Evolutionary conservation across 2,797 vertebrate genomes (phyloP).

Genomic region (Lutjanus campechanus): DNA sequence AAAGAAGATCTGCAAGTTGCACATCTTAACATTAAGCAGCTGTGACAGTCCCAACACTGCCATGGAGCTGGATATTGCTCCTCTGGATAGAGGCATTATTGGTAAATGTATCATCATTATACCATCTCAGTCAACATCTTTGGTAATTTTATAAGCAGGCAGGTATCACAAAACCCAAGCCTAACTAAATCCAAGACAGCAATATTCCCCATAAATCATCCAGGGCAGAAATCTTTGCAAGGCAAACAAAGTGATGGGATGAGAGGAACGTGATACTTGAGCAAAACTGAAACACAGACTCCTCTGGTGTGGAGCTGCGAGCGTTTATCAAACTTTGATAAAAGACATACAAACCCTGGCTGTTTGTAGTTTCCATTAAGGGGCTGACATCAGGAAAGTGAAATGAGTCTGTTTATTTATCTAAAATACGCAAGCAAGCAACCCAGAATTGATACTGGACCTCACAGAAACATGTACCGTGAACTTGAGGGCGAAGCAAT

Average conservation of each 20-base stretch:
- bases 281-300: slow-evolving; percentile 76
- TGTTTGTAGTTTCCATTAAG: slow-evolving; percentile 88
- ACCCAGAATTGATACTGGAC: slow-evolving; percentile 13
- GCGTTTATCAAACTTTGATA: slow-evolving; percentile 92
- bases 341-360: slow-evolving; percentile 87
- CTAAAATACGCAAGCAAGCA: slow-evolving; percentile 30
- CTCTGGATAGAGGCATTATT: slow-evolving; percentile 63
- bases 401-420: slow-evolving; percentile 44
- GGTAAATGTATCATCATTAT: slow-evolving; percentile 74
- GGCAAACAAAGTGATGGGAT: slow-evolving; percentile 69
- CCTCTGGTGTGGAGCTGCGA: slow-evolving; percentile 81
- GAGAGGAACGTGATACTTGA: slow-evolving; percentile 62
- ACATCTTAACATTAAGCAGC: slow-evolving; percentile 42
- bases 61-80: slow-evolving; percentile 48
- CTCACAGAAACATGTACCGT: slow-evolving; percentile 27
- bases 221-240: slow-evolving; percentile 52
- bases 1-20: slow-evolving; percentile 27
- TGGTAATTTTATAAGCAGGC: slow-evolving; percentile 64
- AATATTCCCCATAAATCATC: slow-evolving; percentile 76
- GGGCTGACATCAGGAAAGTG: slow-evolving; percentile 63
- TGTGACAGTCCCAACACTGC: slow-evolving; percentile 17
- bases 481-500: slow-evolving; percentile 28
- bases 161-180: slow-evolving; percentile 64
- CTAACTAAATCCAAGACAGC: slow-evolving; percentile 59
- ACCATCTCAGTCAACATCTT: slow-evolving; percentile 63